Percentiles rank a stretch among this genome's conserved stretches.
Evolutionary conservation across 2,888 invertebrate species (phyloP).

Genomic region (Heliconius aoede): DNA sequence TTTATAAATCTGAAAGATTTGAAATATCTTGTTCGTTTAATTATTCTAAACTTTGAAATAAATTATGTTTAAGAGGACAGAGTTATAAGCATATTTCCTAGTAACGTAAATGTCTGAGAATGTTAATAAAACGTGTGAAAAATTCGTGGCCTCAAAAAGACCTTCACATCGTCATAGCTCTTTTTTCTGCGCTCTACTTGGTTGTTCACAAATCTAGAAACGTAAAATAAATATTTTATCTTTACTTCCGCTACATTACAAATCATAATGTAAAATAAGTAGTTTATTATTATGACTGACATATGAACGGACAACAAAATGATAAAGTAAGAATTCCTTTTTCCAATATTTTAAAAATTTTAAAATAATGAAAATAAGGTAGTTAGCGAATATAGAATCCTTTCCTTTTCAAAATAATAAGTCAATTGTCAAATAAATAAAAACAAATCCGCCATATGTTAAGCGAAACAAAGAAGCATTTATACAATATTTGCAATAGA

Average conservation of each 20-base stretch:
- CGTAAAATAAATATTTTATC: background rate
- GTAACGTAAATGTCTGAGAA: background rate
- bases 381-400: too few relatives aligned
- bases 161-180: background rate
- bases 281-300: too few relatives aligned
- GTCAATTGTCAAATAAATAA: background rate
- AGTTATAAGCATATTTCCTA: background rate
- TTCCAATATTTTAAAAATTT: too few relatives aligned
- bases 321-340: too few relatives aligned
- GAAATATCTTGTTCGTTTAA: background rate
- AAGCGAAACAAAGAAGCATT: slow-evolving; percentile 21
- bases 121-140: slow-evolving; percentile 14
- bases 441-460: background rate
- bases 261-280: too few relatives aligned
- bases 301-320: too few relatives aligned
- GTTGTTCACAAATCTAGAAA: background rate
- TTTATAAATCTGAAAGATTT: background rate
- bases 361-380: too few relatives aligned
- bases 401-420: too few relatives aligned
- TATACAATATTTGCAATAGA: slow-evolving; percentile 15
- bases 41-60: background rate
- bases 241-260: background rate
- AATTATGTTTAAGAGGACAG: background rate
- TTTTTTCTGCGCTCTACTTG: background rate
- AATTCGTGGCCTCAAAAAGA: slow-evolving; percentile 1